phyloP scores from a whole-genome alignment of 2,113 vertebrate genomes.

The Vimba vimba region DNA sequence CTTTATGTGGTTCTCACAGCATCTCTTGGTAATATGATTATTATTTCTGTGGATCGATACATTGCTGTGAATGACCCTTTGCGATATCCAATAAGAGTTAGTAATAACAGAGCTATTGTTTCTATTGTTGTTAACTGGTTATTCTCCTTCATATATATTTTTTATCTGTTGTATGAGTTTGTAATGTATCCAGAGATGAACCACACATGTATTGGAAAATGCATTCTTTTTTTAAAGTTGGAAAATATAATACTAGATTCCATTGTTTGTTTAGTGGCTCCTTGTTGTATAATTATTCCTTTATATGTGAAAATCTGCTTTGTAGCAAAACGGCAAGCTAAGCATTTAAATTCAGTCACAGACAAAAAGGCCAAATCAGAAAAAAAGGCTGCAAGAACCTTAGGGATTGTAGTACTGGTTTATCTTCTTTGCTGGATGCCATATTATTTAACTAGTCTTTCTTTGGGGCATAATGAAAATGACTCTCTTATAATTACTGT shows the following conservation, averaged over 20 bases:
- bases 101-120: conserved; percentile 35
- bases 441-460: conserved; percentile 1
- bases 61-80: conserved; percentile 67
- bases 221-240: not conserved
- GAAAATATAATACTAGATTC: not conserved
- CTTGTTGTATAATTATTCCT: conserved; percentile 28
- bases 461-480: not conserved
- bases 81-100: conserved; percentile 50
- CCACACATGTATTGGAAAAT: conserved; percentile 30
- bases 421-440: conserved; percentile 30
- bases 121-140: conserved; percentile 63
- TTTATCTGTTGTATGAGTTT: conserved; percentile 2
- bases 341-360: not conserved
- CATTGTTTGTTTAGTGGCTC: conserved; percentile 7
- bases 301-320: conserved; percentile 43
- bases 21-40: conserved; percentile 61
- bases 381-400: not conserved
- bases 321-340: conserved; percentile 25
- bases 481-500: not conserved
- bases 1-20: conserved; percentile 59
- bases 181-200: conserved; percentile 11
- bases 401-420: too few species aligned
- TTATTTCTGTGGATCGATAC: conserved; percentile 67
- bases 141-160: conserved; percentile 55
- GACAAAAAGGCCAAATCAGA: conserved; percentile 1